Evolutionary conservation across 30 jellyfish, hydroid and myxozoan genomes (phyloP).

Genomic region (Euphysa ruthae): DNA sequence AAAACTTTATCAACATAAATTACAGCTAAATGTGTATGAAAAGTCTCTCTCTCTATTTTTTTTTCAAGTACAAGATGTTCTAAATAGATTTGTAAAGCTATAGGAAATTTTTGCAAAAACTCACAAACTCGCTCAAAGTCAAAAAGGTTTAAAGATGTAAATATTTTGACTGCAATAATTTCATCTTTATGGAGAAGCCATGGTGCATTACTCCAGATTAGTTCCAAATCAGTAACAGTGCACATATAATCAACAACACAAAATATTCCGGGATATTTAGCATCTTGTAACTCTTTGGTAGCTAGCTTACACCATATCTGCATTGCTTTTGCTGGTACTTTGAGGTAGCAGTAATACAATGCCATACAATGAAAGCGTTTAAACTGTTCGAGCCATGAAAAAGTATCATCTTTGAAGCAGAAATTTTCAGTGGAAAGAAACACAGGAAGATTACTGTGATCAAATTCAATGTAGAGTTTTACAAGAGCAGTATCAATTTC

Average conservation of each 20-base stretch:
- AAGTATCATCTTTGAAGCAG: slow-evolving; percentile 47
- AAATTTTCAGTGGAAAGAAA: slow-evolving; percentile 43
- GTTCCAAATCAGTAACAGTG: slow-evolving; percentile 33
- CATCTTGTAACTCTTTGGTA: slow-evolving; percentile 10
- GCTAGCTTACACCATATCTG: slow-evolving; percentile 60
- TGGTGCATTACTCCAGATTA: slow-evolving; percentile 59
- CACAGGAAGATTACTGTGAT: slow-evolving; percentile 43
- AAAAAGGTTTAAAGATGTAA: slow-evolving; percentile 21
- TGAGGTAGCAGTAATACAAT: slow-evolving; percentile 25
- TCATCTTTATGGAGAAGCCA: slow-evolving; percentile 59
- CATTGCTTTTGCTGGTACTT: slow-evolving; percentile 55
- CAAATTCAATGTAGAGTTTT: slow-evolving; percentile 76
- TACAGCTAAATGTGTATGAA: slow-evolving; percentile 80
- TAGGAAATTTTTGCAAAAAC: slow-evolving; percentile 49
- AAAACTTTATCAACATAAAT: slow-evolving; percentile 68
- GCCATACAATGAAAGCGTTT: slow-evolving; percentile 80
- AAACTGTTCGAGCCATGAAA: slow-evolving; percentile 38
- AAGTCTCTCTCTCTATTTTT: slow-evolving; percentile 48
- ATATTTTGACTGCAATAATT: slow-evolving; percentile 44
- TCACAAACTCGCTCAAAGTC: slow-evolving; percentile 49
- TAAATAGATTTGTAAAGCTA: slow-evolving; percentile 63
- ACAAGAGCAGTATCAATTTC: slow-evolving; percentile 81
- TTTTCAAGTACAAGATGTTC: slow-evolving; percentile 54
- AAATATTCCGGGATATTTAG: slow-evolving; percentile 4
- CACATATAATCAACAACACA: slow-evolving; percentile 14